A percentile compares a stretch with the other conserved stretches of the same genome.
These are phyloP conservation scores for Herpetotheres cachinnans DNA, from an alignment of 2,113 vertebrate genomes.

Conservation along the genomic window DNA sequence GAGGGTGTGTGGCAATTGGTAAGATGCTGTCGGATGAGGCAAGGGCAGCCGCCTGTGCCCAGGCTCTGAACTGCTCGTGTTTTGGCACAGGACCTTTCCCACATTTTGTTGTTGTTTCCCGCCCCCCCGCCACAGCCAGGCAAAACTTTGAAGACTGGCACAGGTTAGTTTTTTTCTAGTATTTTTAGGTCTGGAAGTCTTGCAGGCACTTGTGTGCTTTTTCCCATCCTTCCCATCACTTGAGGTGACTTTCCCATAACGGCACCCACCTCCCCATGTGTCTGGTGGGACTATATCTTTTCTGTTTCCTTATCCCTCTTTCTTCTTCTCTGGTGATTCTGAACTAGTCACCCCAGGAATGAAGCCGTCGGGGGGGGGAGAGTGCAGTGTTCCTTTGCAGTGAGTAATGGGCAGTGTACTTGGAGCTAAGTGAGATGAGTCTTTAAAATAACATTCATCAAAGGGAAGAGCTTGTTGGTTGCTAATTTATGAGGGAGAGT, in stretches of 20 bases:
- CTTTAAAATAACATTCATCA: constrained; percentile 50
- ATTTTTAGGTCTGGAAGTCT: background rate
- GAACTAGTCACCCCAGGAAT: background rate
- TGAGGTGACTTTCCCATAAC: background rate
- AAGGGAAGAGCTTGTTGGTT: constrained; percentile 2
- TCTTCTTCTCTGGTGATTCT: background rate
- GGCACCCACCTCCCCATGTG: background rate
- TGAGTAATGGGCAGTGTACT: constrained; percentile 23
- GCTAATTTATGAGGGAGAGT: constrained; percentile 3
- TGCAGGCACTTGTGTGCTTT: background rate
- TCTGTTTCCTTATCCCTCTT: background rate
- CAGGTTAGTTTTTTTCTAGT: background rate
- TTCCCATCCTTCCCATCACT: background rate
- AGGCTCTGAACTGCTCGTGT: background rate
- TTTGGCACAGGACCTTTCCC: background rate
- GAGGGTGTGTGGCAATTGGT: background rate
- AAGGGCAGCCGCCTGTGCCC: background rate
- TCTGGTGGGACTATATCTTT: background rate
- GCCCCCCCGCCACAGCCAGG: background rate
- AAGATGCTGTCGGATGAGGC: background rate
- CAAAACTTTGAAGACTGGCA: background rate
- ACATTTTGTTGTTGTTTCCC: background rate
- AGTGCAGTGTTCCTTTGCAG: background rate
- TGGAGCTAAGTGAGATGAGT: background rate
- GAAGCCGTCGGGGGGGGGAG: background rate